Base-by-base conservation (phyloP, 1,140 invertebrate species). In the Triops longicaudatus region DNA sequence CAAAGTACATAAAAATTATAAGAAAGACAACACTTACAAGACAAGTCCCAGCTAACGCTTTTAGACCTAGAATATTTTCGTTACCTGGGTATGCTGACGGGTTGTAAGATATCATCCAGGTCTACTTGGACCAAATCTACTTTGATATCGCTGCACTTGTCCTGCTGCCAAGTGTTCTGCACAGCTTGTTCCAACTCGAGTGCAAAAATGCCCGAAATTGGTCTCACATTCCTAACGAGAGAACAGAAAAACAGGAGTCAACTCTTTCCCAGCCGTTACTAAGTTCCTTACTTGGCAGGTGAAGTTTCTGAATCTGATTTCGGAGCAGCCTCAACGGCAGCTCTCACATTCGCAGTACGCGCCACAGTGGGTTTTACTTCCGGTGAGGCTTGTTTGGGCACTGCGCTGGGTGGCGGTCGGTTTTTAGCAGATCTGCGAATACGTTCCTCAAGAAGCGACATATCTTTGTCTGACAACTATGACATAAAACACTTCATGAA, bases 391-490 rank as follows among this genome's bases (percentile, higher is more conserved):
- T 75, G 63, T 28, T 22, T 77, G 74, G 73, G 5, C 63, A 63
- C 73, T 27, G 77, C 28, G 73, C 43, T 71, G 42, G 78, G 74
- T 42, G 77, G 75, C 84, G 87, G 85, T 26, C 86, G 82, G 83
- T 86, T 91, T 82, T 94, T 93, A 26, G 90, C 88, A 10, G 92
- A 91, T 44, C 95, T 87, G 82, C 97, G 97, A 73, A 99, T 97
- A 72, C 97, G 87, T 84, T 99, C 97, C 82, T 98, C 96, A 28
- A 99, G 85, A 78, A 98, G 87, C 2, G 93, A 93, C 81, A 93
- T 88, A 83, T 98, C 96, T 86, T 99, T 99, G 81, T 98, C 96
- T 26, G 91, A 93, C 81, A 97, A 90, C 91, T 95, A 82, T 31
- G 76, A 71, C 42, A 79, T 31, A 4, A 12, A 50, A 71, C 17